Conservation (phyloP, 2,113 vertebrate species). For the Sminthopsis crassicaudata region DNA sequence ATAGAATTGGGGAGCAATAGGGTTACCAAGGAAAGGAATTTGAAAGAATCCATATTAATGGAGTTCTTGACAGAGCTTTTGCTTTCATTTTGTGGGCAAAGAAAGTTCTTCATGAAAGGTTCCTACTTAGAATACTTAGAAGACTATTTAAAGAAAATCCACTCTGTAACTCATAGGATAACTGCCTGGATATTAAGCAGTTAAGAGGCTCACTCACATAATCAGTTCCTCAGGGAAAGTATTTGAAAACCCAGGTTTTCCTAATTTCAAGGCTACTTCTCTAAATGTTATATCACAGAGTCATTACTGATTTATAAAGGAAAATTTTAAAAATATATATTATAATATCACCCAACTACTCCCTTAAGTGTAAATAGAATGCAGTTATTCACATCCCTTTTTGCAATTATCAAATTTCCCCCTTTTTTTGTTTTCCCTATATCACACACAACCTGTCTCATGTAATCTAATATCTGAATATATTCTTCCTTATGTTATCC, state of each 20-base stretch:
- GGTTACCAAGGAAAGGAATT: too few species aligned
- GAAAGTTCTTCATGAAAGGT: neutral
- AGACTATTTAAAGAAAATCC: neutral
- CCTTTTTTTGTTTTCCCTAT: neutral
- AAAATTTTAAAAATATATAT: neutral
- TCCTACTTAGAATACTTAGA: neutral
- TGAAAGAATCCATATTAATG: neutral
- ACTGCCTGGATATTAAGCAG: neutral
- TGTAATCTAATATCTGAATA: neutral
- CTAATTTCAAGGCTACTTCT: neutral
- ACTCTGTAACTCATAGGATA: neutral
- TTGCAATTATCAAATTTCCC: neutral
- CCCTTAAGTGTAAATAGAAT: neutral
- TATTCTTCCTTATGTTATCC: neutral
- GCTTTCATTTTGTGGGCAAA: neutral
- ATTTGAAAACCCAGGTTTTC: neutral
- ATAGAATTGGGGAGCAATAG: too few species aligned
- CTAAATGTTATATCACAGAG: neutral
- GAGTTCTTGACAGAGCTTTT: neutral
- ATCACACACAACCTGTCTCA: neutral
- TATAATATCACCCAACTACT: neutral
- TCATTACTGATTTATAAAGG: neutral
- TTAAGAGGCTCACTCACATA: neutral
- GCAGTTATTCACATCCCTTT: neutral
- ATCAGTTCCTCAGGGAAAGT: neutral